Evolutionary conservation across 2,888 invertebrate species (phyloP).

Genomic region (Drosophila putrida): DNA sequence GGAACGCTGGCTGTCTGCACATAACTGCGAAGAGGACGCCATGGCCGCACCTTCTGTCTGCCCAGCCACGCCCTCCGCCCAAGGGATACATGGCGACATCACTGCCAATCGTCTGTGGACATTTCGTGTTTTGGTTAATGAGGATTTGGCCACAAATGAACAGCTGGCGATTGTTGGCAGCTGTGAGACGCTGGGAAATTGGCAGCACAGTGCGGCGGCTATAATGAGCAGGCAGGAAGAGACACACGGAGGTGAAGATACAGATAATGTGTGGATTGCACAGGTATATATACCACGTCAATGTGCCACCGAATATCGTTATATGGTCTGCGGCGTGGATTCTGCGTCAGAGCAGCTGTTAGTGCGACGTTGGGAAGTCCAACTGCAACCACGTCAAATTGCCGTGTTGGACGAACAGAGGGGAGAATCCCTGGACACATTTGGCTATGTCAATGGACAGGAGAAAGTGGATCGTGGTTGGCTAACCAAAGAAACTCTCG

Average conservation of each 20-base stretch:
- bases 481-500: slow-evolving; percentile 92
- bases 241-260: slow-evolving; percentile 83
- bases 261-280: slow-evolving; percentile 88
- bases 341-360: slow-evolving; percentile 87
- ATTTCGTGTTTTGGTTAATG: slow-evolving; percentile 87
- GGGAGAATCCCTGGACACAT: slow-evolving; percentile 86
- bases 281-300: slow-evolving; percentile 89
- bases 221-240: slow-evolving; percentile 84
- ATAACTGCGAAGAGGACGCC: slow-evolving; percentile 84
- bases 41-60: slow-evolving; percentile 67
- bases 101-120: slow-evolving; percentile 84
- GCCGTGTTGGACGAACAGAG: slow-evolving; percentile 83
- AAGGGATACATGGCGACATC: slow-evolving; percentile 68
- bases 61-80: slow-evolving; percentile 40
- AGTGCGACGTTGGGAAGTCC: slow-evolving; percentile 93
- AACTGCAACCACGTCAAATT: slow-evolving; percentile 89
- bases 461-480: slow-evolving; percentile 91
- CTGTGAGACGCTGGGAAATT: slow-evolving; percentile 89
- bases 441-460: slow-evolving; percentile 88
- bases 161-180: slow-evolving; percentile 90
- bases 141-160: slow-evolving; percentile 87
- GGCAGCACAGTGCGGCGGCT: slow-evolving; percentile 88
- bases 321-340: slow-evolving; percentile 90
- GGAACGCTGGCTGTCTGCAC: slow-evolving; percentile 89
- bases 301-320: slow-evolving; percentile 90